Evolutionary conservation across 2,797 vertebrate genomes (phyloP).

Genomic region (Clarias platycephalus): DNA sequence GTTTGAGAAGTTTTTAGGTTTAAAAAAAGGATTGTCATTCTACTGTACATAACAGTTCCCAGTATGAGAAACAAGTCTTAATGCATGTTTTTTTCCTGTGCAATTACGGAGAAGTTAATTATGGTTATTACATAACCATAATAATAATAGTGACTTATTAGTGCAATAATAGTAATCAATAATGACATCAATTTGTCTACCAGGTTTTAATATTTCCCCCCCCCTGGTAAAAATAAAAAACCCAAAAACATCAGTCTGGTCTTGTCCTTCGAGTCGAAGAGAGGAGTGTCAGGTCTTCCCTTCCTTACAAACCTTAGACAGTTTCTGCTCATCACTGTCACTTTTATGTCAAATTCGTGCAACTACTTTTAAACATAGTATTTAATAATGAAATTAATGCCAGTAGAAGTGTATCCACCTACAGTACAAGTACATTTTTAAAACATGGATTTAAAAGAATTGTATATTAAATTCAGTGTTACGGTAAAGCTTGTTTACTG

Average conservation of each 20-base stretch:
- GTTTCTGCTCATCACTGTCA: neutral
- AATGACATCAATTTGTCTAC: neutral
- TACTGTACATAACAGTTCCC: neutral
- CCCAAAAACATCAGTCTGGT: neutral
- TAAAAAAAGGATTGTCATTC: neutral
- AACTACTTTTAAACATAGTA: neutral
- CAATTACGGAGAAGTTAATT: neutral
- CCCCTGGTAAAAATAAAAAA: too few species aligned
- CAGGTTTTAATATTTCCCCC: too few species aligned
- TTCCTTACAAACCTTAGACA: neutral
- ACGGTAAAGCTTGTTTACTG: neutral
- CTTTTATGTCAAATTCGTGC: neutral
- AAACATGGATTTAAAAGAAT: neutral
- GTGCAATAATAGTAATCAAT: neutral
- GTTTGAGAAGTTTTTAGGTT: neutral
- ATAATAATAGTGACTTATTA: too few species aligned
- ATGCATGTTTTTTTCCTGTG: neutral
- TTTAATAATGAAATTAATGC: too few species aligned
- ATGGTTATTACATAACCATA: neutral
- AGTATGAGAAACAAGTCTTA: neutral
- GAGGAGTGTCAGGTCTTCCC: neutral
- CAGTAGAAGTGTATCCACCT: neutral
- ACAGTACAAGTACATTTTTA: neutral
- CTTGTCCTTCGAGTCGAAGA: neutral
- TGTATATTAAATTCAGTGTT: neutral